Evolutionary conservation across 2,888 invertebrate species (phyloP).

Genomic region (Dryomyza anilis): DNA sequence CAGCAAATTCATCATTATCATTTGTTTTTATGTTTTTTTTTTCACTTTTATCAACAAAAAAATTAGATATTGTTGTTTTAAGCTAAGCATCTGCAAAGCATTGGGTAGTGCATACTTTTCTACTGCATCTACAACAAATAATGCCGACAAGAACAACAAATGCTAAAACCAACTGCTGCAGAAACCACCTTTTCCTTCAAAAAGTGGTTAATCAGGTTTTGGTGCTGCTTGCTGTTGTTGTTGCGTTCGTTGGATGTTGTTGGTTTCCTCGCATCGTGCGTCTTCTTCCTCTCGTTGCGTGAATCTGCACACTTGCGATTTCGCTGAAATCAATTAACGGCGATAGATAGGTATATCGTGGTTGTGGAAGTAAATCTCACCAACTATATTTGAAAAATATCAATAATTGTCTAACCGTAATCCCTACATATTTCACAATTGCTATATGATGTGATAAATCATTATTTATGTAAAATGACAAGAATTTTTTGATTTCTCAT

Average conservation of each 20-base stretch:
- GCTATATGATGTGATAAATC: too few species aligned
- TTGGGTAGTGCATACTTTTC: not conserved
- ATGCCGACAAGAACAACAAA: not conserved
- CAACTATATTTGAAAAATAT: too few species aligned
- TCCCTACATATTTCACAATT: too few species aligned
- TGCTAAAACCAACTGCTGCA: not conserved
- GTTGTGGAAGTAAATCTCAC: too few species aligned
- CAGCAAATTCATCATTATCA: not conserved
- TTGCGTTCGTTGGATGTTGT: not conserved
- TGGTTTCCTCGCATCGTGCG: not conserved
- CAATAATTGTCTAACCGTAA: too few species aligned
- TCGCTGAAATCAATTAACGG: not conserved
- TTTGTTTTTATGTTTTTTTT: not conserved
- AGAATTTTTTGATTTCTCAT: too few species aligned
- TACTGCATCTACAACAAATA: not conserved
- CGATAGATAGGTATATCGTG: too few species aligned
- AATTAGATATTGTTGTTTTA: too few species aligned
- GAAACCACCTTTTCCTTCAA: not conserved
- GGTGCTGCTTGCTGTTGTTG: not conserved
- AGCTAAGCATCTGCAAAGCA: not conserved
- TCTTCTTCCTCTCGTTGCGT: not conserved
- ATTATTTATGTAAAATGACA: too few species aligned
- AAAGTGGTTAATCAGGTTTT: conserved; percentile 13
- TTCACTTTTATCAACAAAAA: too few species aligned
- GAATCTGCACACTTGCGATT: not conserved